Evolutionary conservation across 2,888 invertebrate genomes (phyloP), one percentile per base, ranked within the genome.

Genomic region (Drosophila diplacantha): DNA sequence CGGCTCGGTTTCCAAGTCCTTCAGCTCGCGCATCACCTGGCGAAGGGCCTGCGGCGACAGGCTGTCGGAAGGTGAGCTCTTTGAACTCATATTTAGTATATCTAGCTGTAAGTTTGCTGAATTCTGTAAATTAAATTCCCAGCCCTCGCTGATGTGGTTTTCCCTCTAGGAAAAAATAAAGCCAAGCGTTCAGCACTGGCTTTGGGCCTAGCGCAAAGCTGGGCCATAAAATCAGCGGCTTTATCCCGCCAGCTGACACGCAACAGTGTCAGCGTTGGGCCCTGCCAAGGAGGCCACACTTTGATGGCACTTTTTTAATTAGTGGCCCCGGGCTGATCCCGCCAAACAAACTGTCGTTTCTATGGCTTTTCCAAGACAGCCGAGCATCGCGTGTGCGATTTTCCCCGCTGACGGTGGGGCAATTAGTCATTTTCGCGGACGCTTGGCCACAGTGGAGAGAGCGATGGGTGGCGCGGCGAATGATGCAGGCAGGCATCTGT

Each of bases 31-130:
- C 74, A 94, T 92, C 73, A 98, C 94, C 84, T 94, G 93, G 71
- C 96, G 90, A 60, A 97, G 93, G 69, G 94, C 95, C 91, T 97
- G 97, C 71, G 98, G 97, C 69, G 97, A 96, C 82, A 97, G 91
- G 90, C 98, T 98, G 90, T 98, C 98, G 78, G 96, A 94, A 90
- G 14, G 8, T 4, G 5, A 8, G 14, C 2, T 8, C 8, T 18
- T 14, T 8, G 29, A 14, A 12, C 14, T 14, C 44, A 44, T 44
- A 37, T 37, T 37, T 37, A 5, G 6, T 16, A 26, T 43, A 6
- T 43, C 11, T 26, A 16, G 22, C 9, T 26, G n/a, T 26, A 41
- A 41, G 11, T 16, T 41, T 26, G 14, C 29, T 16, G 0, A 5
- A 14, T 29, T 18, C 18, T 18, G 8, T 0, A 8, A 44, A 14